Evolutionary conservation across 2,113 vertebrate species (phyloP), one percentile per base, ranked within the genome.

Genomic region (Rhinolophus sinicus): DNA sequence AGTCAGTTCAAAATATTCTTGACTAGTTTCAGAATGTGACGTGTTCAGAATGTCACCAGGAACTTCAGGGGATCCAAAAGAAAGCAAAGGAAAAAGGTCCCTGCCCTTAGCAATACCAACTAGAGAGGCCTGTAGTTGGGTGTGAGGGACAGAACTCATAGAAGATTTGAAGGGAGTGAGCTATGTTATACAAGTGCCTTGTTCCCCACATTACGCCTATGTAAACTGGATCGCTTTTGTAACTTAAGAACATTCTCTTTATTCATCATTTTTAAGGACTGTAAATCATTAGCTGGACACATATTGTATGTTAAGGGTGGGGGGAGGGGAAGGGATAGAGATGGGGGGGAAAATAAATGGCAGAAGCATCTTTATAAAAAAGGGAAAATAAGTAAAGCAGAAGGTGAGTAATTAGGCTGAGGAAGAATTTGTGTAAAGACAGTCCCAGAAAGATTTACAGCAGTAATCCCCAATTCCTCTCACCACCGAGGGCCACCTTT

Each of bases 381-480:
- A 60, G 77, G 58, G 26, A 50, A 77, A 70, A 13, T 33, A 86
- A 88, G 24, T 47, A 65, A 92, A 85, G 72, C 12, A 64, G 76
- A 75, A 76, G 60, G 15, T 93, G 54, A 91, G 22, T 76, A 84
- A 93, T 78, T 86, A 64, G 77, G 44, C 69, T 78, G 75, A 80
- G 75, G 65, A 93, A 60, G 44, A 83, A 76, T 58, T 65, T 54
- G 44, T 84, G 6, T 47, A 52, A 85, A 92, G 95, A 91, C 18
- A 83, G 44, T 47, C n/a, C 81, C 2, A 28, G 62, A n/a, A 95
- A 93, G 83, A 92, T 86, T 82, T 75, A 52, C 0, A 47, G n/a
- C 7, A 2, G 33, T 47, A 62, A 91, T 56, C 28, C 47, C 33
- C 86, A 56, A 19, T 92, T 60, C 56, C 86, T 73, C 72, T 47